Percentiles rank a stretch among this genome's conserved stretches.
These are phyloP conservation scores for Lanistes nyassanus DNA, from an alignment of 1,140 invertebrate species.

Conservation along the genomic window DNA sequence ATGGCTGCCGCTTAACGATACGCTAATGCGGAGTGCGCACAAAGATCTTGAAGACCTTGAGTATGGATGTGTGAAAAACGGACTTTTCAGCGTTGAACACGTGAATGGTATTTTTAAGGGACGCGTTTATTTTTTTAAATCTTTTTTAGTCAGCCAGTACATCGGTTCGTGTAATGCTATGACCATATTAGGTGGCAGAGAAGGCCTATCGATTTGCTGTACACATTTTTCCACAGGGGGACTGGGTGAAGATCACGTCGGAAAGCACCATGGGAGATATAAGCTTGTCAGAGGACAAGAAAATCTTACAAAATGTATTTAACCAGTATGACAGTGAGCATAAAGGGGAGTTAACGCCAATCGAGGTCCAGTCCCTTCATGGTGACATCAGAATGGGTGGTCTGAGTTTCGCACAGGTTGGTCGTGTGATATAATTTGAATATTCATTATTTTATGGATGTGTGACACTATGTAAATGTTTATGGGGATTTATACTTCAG, in stretches of 20 bases:
- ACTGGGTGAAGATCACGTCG: not conserved
- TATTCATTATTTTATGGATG: no score
- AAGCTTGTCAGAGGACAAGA: slow-evolving; percentile 26
- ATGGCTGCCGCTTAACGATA: not conserved
- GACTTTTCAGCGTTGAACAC: not conserved
- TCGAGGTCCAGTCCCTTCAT: slow-evolving; percentile 57
- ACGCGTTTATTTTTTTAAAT: no score
- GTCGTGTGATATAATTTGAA: no score
- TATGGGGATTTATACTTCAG: no score
- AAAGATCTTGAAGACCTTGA: not conserved
- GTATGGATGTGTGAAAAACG: not conserved
- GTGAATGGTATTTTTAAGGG: no score
- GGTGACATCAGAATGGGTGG: slow-evolving; percentile 60
- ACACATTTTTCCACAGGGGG: no score
- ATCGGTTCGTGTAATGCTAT: no score
- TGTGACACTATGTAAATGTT: no score
- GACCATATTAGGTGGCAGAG: not conserved
- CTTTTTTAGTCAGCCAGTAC: no score
- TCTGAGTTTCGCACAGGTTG: slow-evolving; percentile 61
- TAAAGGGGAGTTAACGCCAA: slow-evolving; percentile 47
- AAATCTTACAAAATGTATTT: slow-evolving; percentile 50
- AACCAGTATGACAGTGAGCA: slow-evolving; percentile 47
- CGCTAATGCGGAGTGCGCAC: not conserved
- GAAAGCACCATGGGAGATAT: slow-evolving; percentile 46
- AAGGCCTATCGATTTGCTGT: not conserved